These are phyloP conservation scores for Salmo trutta DNA, from an alignment of 2,797 vertebrate genomes.

Conservation along the genomic window DNA sequence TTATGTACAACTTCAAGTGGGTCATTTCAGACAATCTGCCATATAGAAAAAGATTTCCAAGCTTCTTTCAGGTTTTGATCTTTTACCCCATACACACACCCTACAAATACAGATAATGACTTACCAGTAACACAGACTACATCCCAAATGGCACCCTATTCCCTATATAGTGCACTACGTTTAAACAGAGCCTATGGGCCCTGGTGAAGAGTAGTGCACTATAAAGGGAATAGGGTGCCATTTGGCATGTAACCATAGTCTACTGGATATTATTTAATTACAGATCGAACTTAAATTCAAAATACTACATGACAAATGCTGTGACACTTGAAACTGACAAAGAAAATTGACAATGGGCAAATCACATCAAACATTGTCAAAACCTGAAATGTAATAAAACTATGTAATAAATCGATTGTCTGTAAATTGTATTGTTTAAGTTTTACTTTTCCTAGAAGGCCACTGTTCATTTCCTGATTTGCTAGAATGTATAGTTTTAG, in stretches of 20 bases:
- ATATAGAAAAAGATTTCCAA: neutral
- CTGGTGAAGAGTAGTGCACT: neutral
- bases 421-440: neutral
- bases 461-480: slow-evolving; percentile 17
- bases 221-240: neutral
- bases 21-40: neutral
- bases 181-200: no score
- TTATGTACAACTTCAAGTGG: slow-evolving; percentile 1
- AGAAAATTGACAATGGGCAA: neutral
- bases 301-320: neutral
- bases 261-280: neutral
- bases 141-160: no score
- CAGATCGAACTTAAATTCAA: neutral
- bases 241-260: neutral
- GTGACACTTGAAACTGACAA: neutral
- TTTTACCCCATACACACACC: neutral
- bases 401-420: neutral
- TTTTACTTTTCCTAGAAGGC: slow-evolving; percentile 31
- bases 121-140: neutral
- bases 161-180: no score
- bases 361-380: neutral
- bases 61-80: neutral
- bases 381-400: neutral
- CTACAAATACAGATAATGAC: neutral
- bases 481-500: neutral